These are phyloP conservation scores for Trissolcus basalis DNA, from an alignment of 1,140 invertebrate genomes.

Conservation along the genomic window DNA sequence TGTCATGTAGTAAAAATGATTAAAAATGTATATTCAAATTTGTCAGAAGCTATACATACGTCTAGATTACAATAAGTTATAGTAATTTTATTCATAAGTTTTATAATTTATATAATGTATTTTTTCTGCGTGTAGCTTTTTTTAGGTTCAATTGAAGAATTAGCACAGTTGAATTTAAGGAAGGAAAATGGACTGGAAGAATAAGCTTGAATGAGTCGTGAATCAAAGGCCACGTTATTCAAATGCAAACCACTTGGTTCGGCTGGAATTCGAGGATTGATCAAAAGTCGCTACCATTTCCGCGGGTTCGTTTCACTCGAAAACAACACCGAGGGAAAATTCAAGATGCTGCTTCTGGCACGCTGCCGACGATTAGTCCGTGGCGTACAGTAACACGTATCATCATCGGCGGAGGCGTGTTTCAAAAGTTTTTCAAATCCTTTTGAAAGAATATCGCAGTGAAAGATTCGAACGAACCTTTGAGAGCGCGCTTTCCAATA, in stretches of 20 bases:
- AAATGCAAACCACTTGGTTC: slow-evolving; percentile 41
- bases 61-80: too few relatives aligned
- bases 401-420: slow-evolving; percentile 34
- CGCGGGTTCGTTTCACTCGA: slow-evolving; percentile 34
- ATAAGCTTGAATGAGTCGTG: slow-evolving; percentile 27
- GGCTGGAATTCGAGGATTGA: slow-evolving; percentile 33
- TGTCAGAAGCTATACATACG: too few relatives aligned
- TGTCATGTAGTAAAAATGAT: too few relatives aligned
- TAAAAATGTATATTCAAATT: too few relatives aligned
- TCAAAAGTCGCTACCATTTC: slow-evolving; percentile 36
- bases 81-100: too few relatives aligned
- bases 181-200: slow-evolving; percentile 18
- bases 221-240: slow-evolving; percentile 34
- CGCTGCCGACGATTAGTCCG: slow-evolving; percentile 55
- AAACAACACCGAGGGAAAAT: slow-evolving; percentile 49
- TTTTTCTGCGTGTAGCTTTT: slow-evolving; percentile 4
- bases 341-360: slow-evolving; percentile 46
- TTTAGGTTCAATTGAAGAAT: slow-evolving; percentile 12
- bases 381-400: slow-evolving; percentile 18
- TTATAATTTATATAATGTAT: too few relatives aligned
- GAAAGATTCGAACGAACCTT: slow-evolving; percentile 10
- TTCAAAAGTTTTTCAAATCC: slow-evolving; percentile 43
- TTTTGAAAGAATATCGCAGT: slow-evolving; percentile 25
- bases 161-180: slow-evolving; percentile 20
- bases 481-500: too few relatives aligned